Evolutionary conservation across 2,113 vertebrate species (phyloP).

Genomic region (Chloroceryle aenea): DNA sequence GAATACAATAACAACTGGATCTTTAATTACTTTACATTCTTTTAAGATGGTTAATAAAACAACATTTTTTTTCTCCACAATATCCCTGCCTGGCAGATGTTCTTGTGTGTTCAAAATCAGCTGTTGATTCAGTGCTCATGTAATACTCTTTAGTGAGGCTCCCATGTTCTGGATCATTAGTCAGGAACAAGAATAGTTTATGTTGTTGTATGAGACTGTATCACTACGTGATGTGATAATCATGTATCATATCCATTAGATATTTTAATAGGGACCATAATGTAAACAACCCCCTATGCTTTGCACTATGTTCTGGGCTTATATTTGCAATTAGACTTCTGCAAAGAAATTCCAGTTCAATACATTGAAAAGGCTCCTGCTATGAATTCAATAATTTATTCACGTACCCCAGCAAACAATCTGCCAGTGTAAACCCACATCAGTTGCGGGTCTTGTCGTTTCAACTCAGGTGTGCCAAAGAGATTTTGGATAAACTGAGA

Average conservation of each 20-base stretch:
- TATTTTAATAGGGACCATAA: background rate
- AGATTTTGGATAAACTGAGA: background rate
- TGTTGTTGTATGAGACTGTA: background rate
- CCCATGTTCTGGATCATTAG: background rate
- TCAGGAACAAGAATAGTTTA: background rate
- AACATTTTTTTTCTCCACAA: background rate
- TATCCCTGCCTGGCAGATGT: background rate
- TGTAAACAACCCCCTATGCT: background rate
- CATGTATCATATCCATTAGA: background rate
- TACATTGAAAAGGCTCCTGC: background rate
- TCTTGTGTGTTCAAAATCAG: background rate
- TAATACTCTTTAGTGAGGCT: background rate
- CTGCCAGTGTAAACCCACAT: background rate
- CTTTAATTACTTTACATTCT: background rate
- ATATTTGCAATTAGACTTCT: background rate
- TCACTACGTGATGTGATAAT: background rate
- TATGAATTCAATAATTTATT: background rate
- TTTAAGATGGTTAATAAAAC: background rate
- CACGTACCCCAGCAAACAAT: accelerated
- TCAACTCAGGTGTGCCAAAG: background rate
- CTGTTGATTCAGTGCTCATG: background rate
- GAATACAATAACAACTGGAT: background rate
- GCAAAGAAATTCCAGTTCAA: background rate
- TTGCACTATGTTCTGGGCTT: background rate
- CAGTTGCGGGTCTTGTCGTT: background rate